phyloP scores from a whole-genome alignment of 1,140 invertebrate genomes.

The Sipha flava region DNA sequence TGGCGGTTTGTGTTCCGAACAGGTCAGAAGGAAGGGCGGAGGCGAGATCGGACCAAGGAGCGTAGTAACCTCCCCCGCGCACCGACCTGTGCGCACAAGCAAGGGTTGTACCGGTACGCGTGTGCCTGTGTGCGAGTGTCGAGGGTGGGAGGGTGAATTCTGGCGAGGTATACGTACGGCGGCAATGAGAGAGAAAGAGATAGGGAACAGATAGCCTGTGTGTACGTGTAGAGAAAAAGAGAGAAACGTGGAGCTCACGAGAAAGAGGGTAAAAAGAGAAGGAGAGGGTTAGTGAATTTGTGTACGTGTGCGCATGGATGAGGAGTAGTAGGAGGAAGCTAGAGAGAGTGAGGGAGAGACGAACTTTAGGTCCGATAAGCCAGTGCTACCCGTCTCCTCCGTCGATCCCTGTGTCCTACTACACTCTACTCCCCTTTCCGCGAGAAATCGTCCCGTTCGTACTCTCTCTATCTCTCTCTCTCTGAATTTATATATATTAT shows the following conservation, averaged over 20 bases:
- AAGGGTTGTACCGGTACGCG: background rate
- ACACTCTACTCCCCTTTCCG: background rate
- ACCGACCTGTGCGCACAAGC: background rate
- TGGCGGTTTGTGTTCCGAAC: slow-evolving; percentile 23
- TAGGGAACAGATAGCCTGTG: too few relatives aligned
- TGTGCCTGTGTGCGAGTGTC: background rate
- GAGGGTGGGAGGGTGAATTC: background rate
- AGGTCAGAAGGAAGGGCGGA: background rate
- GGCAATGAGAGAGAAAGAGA: background rate
- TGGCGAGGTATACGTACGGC: too few relatives aligned
- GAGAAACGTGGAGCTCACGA: too few relatives aligned
- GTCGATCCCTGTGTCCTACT: background rate
- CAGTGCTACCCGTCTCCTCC: background rate
- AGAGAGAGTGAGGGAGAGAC: background rate
- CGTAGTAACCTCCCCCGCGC: background rate
- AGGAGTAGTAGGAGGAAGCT: background rate
- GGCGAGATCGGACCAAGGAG: slow-evolving; percentile 2
- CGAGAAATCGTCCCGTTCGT: background rate
- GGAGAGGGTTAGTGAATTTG: background rate
- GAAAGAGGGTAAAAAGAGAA: background rate
- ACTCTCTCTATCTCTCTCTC: background rate
- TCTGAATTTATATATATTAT: background rate
- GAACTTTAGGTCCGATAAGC: slow-evolving; percentile 7
- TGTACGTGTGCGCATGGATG: background rate
- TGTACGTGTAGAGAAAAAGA: too few relatives aligned